Evolutionary conservation across 2,113 vertebrate species (phyloP), one percentile per base, ranked within the genome.

Genomic region (Hippocampus barbouri): DNA sequence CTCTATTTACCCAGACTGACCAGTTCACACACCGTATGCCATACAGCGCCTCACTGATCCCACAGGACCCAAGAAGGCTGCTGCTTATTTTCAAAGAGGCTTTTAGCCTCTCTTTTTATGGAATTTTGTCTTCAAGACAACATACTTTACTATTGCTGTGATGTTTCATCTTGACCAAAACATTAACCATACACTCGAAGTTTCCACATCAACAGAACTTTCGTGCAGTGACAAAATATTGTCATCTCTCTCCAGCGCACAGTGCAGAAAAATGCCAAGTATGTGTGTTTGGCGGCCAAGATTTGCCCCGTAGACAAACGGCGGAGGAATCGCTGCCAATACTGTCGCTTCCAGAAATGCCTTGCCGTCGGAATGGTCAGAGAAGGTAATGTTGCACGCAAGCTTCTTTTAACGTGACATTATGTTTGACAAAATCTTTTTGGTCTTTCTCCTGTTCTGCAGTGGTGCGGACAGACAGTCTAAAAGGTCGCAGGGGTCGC

Each of bases 251-350:
- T 79, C 0, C 27, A 98, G 97, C 95, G 96, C 80, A 98, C 97
- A 0, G 96, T 98, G 73, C 96, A 98, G 91, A 98, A 98, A 92
- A 97, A 98, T 65, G 96, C 97, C 74, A 97, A 97, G 84, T 98
- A 98, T 68, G 94, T 98, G 69, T 98, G 97, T 79, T 86, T 98
- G 90, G 95, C 97, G 27, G 94, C 96, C 88, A 97, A 96, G 89
- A 95, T 93, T 86, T 98, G 97, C 86, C 96, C 94, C 0, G 96
- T 98, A 84, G 96, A 98, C 90, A 98, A 98, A 78, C 92, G 96
- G 69, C 90, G 95, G 79, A 92, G 96, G 82, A 97, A 97, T 86
- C 91, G 96, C 63, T 97, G 96, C 83, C 96, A 97, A 68, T 96
- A 95, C 72, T 97, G 96, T 63, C 94, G 96, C 62, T 97, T 96